A percentile compares a stretch with the other conserved stretches of the same genome.
Conservation (phyloP, 2,797 vertebrate species). For the Hydrolagus colliei region DNA sequence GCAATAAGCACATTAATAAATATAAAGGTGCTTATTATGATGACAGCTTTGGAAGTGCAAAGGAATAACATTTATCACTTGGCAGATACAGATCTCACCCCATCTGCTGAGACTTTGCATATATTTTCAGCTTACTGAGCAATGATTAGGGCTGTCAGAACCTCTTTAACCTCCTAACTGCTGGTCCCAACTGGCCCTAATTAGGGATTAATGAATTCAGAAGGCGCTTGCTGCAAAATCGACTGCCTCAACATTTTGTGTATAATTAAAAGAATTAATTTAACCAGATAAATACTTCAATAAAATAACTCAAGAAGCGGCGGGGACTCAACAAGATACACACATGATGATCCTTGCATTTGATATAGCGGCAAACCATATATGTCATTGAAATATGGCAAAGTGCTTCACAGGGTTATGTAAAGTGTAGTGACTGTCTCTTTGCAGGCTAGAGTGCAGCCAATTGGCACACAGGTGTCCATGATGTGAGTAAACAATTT, state of each 20-base stretch:
- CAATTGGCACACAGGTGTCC: too few species aligned
- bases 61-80: constrained; percentile 95
- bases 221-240: constrained; percentile 89
- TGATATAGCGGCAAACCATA: too few species aligned
- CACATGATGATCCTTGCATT: too few species aligned
- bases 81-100: constrained; percentile 82
- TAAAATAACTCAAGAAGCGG: constrained; percentile 11
- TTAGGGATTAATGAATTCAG: constrained; percentile 99
- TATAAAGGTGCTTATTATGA: constrained; percentile 81
- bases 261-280: constrained; percentile 64
- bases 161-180: constrained; percentile 99
- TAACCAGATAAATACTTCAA: constrained; percentile 19
- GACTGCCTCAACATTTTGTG: constrained; percentile 86
- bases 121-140: constrained; percentile 96
- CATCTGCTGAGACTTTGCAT: constrained; percentile 90
- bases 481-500: too few species aligned
- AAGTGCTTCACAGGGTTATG: too few species aligned
- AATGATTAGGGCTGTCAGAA: constrained; percentile 99
- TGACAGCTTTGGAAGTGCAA: constrained; percentile 90
- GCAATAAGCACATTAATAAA: constrained; percentile 81
- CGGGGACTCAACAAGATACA: not conserved
- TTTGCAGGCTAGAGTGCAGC: too few species aligned
- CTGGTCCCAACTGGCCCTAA: constrained; percentile 99
- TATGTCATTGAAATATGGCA: too few species aligned
- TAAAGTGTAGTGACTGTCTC: too few species aligned